Evolutionary conservation across 2,113 vertebrate species (phyloP).

Genomic region (Pachypanchax playfairii): DNA sequence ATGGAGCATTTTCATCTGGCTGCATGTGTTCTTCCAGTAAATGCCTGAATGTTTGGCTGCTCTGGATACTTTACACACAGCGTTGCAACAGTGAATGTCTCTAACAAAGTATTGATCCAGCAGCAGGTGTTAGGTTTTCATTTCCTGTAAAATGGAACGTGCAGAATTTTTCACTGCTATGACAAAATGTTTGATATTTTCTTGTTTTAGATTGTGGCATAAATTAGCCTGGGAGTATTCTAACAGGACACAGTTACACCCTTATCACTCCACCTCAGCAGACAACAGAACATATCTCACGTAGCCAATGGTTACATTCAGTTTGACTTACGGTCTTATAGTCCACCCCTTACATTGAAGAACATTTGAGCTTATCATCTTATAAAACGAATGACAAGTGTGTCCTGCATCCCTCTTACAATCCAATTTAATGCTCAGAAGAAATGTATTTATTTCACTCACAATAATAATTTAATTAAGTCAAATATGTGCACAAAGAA

Average conservation of each 20-base stretch:
- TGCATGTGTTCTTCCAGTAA: conserved; percentile 45
- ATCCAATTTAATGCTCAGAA: neutral
- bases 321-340: conserved; percentile 19
- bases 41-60: conserved; percentile 27
- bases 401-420: too few species aligned
- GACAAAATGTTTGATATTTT: neutral
- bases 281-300: conserved; percentile 24
- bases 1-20: conserved; percentile 46
- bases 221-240: neutral
- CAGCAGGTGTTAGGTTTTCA: conserved; percentile 12
- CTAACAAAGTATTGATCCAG: neutral
- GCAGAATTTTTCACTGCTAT: neutral
- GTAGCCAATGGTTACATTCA: conserved; percentile 15
- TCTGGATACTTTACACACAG: conserved; percentile 13
- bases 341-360: conserved; percentile 21
- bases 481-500: conserved; percentile 40
- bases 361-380: conserved; percentile 3
- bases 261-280: conserved; percentile 31
- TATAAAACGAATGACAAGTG: conserved; percentile 1
- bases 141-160: conserved; percentile 6
- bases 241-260: conserved; percentile 16
- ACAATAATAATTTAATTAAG: conserved; percentile 19
- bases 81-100: conserved; percentile 10
- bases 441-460: conserved; percentile 6
- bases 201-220: neutral